A percentile compares a stretch with the other conserved stretches of the same genome.
These are phyloP conservation scores for Rostratula benghalensis DNA, from an alignment of 2,113 vertebrate species.

Conservation along the genomic window DNA sequence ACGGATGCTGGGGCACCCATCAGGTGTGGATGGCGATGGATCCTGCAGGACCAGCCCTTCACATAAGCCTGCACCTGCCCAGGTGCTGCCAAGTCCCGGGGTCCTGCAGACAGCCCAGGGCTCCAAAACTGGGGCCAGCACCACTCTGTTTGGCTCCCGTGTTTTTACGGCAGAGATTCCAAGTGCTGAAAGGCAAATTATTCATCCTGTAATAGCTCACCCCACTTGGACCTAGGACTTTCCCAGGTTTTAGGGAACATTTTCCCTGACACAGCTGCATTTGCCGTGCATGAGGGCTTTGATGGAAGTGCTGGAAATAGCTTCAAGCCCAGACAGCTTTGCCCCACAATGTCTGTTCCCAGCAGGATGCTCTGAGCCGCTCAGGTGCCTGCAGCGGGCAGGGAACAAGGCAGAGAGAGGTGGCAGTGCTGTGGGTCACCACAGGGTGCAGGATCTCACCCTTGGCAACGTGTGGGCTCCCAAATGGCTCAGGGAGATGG, in stretches of 20 bases:
- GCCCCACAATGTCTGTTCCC: neutral
- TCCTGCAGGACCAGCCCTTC: neutral
- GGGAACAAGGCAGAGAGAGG: neutral
- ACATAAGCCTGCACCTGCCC: neutral
- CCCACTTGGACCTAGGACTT: conserved; percentile 8
- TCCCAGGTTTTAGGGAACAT: neutral
- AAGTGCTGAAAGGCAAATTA: conserved; percentile 4
- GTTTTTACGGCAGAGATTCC: neutral
- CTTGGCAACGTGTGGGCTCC: neutral
- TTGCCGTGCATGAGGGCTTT: neutral
- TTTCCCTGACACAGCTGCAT: neutral
- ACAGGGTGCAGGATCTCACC: accelerated
- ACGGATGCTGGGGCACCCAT: accelerated
- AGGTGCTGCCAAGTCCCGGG: neutral
- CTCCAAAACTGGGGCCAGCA: neutral
- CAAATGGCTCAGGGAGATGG: neutral
- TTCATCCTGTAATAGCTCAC: neutral
- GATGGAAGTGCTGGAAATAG: neutral
- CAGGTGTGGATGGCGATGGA: neutral
- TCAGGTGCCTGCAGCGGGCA: neutral
- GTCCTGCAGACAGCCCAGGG: neutral
- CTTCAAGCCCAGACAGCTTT: neutral
- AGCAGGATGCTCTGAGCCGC: neutral
- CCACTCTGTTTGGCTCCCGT: neutral
- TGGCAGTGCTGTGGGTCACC: neutral